phyloP scores from a whole-genome alignment of 2,888 invertebrate species.

The Resseliella maxima region DNA sequence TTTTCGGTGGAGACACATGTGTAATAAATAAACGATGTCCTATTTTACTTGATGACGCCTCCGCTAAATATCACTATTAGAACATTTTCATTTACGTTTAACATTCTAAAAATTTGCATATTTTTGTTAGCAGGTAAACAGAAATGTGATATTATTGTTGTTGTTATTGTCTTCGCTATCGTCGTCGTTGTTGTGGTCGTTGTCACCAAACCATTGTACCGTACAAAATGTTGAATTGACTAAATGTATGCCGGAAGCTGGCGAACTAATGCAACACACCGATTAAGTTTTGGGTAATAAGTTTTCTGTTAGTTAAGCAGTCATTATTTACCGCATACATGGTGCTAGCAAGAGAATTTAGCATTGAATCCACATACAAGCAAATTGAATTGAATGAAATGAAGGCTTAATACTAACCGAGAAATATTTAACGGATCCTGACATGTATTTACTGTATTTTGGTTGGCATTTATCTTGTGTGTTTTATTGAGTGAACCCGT shows the following conservation, averaged over 20 bases:
- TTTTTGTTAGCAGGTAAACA: background rate
- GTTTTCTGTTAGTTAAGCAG: background rate
- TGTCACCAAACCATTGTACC: background rate
- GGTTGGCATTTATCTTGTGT: no score
- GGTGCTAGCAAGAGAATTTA: background rate
- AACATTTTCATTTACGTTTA: no score
- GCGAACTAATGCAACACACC: slow-evolving; percentile 5
- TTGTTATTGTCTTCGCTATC: background rate
- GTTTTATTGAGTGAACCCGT: no score
- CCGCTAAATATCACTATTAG: background rate
- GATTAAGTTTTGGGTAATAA: background rate
- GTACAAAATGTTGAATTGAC: background rate
- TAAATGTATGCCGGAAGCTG: background rate
- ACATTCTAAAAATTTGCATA: background rate
- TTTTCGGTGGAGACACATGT: background rate
- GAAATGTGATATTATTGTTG: background rate
- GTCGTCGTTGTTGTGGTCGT: background rate
- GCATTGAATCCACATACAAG: background rate
- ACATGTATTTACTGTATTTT: background rate
- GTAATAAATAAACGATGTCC: background rate
- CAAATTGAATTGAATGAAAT: background rate
- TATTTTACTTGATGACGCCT: background rate
- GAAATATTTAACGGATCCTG: background rate
- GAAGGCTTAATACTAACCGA: background rate
- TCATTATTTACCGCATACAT: background rate